Conservation (phyloP, 2,888 invertebrate species). For the Cybosia mesomella region DNA sequence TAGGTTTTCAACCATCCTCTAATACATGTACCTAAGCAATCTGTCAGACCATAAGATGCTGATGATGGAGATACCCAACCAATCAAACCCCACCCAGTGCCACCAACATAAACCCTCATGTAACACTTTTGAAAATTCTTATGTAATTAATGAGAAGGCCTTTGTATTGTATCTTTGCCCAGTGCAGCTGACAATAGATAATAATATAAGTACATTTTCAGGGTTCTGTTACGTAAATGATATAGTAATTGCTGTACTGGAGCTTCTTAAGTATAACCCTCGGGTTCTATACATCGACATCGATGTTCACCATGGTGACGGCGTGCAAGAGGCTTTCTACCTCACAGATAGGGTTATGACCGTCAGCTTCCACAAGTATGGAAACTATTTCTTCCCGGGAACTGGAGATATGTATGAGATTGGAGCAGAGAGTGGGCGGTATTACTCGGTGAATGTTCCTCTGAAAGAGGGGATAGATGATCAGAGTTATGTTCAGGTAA, state of each 20-base stretch:
- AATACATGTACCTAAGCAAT: no score
- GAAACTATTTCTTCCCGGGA: constrained; percentile 99
- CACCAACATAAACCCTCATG: no score
- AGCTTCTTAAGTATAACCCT: constrained; percentile 96
- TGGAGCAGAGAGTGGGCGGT: constrained; percentile 97
- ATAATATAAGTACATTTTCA: constrained; percentile 56
- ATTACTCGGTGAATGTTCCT: constrained; percentile 99
- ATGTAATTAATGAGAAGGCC: no score
- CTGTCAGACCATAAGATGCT: no score
- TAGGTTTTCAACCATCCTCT: no score
- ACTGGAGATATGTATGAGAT: constrained; percentile 99
- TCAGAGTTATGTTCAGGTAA: constrained; percentile 93
- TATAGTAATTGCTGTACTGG: constrained; percentile 98
- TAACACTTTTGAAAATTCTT: no score
- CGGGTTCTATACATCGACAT: constrained; percentile 99
- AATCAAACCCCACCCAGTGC: no score
- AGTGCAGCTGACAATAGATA: background rate
- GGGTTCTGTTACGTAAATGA: constrained; percentile 99
- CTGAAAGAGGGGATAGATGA: constrained; percentile 99
- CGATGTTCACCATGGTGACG: constrained; percentile 99
- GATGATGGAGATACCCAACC: no score
- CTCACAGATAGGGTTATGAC: constrained; percentile 99
- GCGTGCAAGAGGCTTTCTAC: constrained; percentile 99
- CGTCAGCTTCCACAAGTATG: constrained; percentile 99
- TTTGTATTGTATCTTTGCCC: no score